Evolutionary conservation across 2,797 vertebrate genomes (phyloP).

Genomic region (Coccyzus lansbergi): DNA sequence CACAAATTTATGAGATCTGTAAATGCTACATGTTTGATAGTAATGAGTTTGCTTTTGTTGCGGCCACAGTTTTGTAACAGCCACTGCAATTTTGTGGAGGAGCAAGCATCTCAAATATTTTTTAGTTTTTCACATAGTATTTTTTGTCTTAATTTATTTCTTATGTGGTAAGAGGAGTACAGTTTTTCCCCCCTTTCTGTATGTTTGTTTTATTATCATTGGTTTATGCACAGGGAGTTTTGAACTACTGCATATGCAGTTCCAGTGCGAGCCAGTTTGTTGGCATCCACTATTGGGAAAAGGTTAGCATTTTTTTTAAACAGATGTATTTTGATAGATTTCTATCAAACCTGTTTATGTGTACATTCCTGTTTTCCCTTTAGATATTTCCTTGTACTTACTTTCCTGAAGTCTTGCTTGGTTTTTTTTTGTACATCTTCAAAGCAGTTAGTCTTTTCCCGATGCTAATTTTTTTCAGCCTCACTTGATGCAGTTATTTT

Average conservation of each 20-base stretch:
- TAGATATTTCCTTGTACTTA: neutral
- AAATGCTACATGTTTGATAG: neutral
- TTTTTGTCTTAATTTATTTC: neutral
- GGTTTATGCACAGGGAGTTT: neutral
- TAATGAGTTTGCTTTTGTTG: neutral
- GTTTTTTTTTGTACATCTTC: neutral
- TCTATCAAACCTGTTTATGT: neutral
- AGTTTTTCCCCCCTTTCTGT: neutral
- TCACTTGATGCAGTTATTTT: neutral
- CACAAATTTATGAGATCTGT: neutral
- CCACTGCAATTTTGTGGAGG: neutral
- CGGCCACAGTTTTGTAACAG: neutral
- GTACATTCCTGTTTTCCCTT: neutral
- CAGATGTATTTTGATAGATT: neutral
- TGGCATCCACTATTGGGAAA: neutral
- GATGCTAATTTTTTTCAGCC: neutral
- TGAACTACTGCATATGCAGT: neutral
- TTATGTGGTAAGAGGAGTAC: neutral
- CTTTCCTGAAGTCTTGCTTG: neutral
- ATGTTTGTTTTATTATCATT: neutral
- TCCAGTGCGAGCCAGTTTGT: neutral
- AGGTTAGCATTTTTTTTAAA: neutral
- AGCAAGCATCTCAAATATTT: neutral
- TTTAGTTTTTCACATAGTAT: neutral
- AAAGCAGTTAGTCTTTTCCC: neutral